Base-by-base conservation (phyloP, 2,113 vertebrate species). In the Galbula dea region DNA sequence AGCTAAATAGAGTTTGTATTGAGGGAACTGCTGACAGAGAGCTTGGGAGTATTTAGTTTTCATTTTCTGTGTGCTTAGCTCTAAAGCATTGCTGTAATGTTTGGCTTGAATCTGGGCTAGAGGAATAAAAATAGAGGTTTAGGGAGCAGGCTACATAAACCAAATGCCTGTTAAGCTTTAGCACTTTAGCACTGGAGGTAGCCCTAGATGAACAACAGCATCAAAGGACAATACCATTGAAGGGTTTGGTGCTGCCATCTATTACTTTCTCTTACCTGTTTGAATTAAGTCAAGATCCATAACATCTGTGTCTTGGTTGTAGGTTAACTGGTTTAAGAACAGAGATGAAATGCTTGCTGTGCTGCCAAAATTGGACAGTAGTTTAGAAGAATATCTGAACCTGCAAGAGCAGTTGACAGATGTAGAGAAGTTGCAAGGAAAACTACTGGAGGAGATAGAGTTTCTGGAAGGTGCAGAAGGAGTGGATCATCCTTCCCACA, bases 281-380 rank as follows among this genome's bases (percentile, higher is more conserved):
- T n/a, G 32, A 73, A 26, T 76, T 62, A 68, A 52, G 6, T 83
- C 15, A 46, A 12, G 9, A 66, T 90, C 58, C 66, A 2, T 93
- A 68, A 90, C 6, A 2, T 59, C 45, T 77, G 41, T 91, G 37
- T 55, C 39, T 66, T 94, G 77, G 41, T 95, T 93, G 26, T 93
- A 99, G 99, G 99, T 99, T 77, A 99, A 99, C 97, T 99, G 99
- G 99, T 99, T 99, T 93, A 99, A 99, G 96, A 99, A 99, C 89
- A 98, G 99, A 29, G 99, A 99, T 12, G 99, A 99, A 96, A 99
- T 99, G 99, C 97, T 99, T 84, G 96, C 97, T 12, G 98, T 99
- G 71, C 97, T 99, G 91, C 99, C 99, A 10, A 99, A 99, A 94
- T 94, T 99, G 97, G 99, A 99, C 59, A 97, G 97, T 85, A 98